phyloP scores from a whole-genome alignment of 1,140 invertebrate species.

The Ceratosolen fusciceps region DNA sequence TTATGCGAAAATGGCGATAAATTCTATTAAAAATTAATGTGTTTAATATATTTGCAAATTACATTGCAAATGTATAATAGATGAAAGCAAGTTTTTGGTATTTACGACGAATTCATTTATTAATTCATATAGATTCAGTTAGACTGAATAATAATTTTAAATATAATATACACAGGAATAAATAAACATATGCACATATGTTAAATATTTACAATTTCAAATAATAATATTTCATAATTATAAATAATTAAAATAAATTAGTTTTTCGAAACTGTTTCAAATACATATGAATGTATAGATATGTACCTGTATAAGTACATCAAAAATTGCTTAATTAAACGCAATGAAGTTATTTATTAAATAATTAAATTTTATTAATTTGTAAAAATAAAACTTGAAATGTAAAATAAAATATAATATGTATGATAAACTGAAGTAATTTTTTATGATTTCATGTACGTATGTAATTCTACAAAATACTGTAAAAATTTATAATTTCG shows the following conservation, averaged over 20 bases:
- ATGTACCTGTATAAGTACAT: background rate
- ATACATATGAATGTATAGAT: background rate
- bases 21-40: background rate
- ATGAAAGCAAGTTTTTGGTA: background rate
- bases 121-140: background rate
- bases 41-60: constrained; percentile 19
- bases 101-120: background rate
- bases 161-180: background rate
- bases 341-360: too few relatives aligned
- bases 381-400: background rate
- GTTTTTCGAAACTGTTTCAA: background rate
- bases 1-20: background rate
- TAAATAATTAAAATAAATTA: background rate
- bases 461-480: background rate
- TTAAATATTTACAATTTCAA: background rate
- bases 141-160: background rate
- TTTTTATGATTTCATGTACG: background rate
- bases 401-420: background rate
- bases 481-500: background rate
- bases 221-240: constrained; percentile 8
- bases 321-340: too few relatives aligned
- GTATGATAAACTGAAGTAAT: background rate
- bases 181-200: background rate
- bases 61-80: constrained; percentile 33
- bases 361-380: too few relatives aligned